Evolutionary conservation across 2,113 vertebrate species (phyloP), one percentile per base, ranked within the genome.

Genomic region (Ailuropoda melanoleuca): DNA sequence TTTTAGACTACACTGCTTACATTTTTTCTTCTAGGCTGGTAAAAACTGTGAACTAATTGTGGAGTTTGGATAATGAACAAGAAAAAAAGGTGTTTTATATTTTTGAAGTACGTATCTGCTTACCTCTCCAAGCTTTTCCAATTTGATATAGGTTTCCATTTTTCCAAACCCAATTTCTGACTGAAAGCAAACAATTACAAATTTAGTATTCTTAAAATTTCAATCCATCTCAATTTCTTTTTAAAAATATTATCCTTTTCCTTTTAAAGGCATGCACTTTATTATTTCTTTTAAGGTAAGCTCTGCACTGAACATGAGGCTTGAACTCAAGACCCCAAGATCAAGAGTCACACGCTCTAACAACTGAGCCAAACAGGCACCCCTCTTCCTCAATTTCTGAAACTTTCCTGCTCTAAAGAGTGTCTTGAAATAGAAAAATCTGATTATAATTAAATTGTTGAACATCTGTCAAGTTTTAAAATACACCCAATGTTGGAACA

Each of bases 131-230:
- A 99, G 99, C 97, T 99, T 99, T 98, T 99, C 99, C 98, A 99
- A 99, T 98, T 99, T 99, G 98, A 99, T 99, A 97, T 99, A 99
- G 23, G 99, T 99, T 99, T 99, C 99, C 99, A 99, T 99, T 99
- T 99, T 99, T 91, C 99, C 99, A 98, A 99, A 99, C 82, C 99
- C 99, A 97, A 99, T 99, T 99, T 99, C 99, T 95, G 99, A 99
- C 99, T 99, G 94, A 98, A 98, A 98, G 43, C 48, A 98, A 98
- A 92, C 66, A 97, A 91, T 95, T 64, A 48, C 26, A 94, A 91
- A 93, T 74, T 98, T 95, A 97, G 74, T 77, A 93, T 50, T 95
- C 85, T 97, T 90, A 75, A 85, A 95, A 64, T 94, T 90, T 78
- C 19, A 75, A 66, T 88, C 48, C 29, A 37, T 89, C 8, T 85